phyloP scores from a whole-genome alignment of 1,140 invertebrate species.

The Planococcus citri region DNA sequence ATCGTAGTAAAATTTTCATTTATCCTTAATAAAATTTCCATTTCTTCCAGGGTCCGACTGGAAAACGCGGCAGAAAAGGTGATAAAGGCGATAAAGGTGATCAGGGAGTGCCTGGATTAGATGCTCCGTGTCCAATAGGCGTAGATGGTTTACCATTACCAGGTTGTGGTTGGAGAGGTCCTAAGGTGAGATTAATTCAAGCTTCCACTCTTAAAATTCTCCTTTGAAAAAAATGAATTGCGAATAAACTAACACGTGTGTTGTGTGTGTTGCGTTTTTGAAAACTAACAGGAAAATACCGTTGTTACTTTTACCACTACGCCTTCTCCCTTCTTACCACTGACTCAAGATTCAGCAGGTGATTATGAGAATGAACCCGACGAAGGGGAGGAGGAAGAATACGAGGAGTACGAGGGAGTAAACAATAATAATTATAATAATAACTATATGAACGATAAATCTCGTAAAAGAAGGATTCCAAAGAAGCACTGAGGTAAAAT shows the following conservation, averaged over 20 bases:
- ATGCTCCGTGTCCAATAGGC: slow-evolving; percentile 91
- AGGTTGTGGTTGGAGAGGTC: slow-evolving; percentile 85
- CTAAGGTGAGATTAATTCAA: slow-evolving; percentile 46
- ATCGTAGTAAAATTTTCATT: too few relatives aligned
- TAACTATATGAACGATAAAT: background rate
- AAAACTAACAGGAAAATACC: background rate
- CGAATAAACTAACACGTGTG: background rate
- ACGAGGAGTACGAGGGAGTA: background rate
- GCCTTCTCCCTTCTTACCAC: background rate
- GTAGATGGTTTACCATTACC: slow-evolving; percentile 84
- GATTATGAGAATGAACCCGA: slow-evolving; percentile 10
- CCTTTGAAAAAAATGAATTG: background rate
- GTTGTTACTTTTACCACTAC: background rate
- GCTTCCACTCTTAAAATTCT: background rate
- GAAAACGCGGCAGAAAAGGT: slow-evolving; percentile 80
- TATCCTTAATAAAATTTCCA: too few relatives aligned
- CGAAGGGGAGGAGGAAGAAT: slow-evolving; percentile 8
- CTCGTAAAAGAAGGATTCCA: background rate
- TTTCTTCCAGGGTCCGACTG: slow-evolving; percentile 59
- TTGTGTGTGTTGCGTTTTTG: background rate
- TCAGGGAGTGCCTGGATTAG: slow-evolving; percentile 87
- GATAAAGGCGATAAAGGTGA: slow-evolving; percentile 85
- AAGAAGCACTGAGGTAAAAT: background rate
- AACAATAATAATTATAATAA: slow-evolving; percentile 10
- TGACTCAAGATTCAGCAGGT: background rate